These are phyloP conservation scores for Eremobia ochroleuca DNA, from an alignment of 2,888 invertebrate species.

Conservation along the genomic window DNA sequence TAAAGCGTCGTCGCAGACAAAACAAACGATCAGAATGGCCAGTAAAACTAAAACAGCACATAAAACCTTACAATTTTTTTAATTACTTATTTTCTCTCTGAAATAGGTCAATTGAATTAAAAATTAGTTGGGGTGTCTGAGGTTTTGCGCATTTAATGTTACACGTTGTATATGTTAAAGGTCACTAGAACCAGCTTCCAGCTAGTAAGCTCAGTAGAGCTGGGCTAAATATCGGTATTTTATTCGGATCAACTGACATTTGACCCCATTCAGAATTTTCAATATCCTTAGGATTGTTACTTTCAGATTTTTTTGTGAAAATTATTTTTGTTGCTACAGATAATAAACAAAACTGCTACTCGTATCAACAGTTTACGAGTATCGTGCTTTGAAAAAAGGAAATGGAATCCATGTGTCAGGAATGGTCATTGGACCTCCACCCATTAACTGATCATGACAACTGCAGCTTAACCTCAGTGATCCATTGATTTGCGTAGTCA, in stretches of 20 bases:
- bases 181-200: not conserved
- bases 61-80: too few relatives aligned
- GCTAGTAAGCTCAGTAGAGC: too few relatives aligned
- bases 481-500: not conserved
- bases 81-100: too few relatives aligned
- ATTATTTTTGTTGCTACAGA: not conserved
- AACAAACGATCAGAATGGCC: too few relatives aligned
- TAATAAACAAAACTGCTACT: too few relatives aligned
- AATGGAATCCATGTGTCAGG: too few relatives aligned
- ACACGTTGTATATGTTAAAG: not conserved
- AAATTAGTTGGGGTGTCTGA: too few relatives aligned
- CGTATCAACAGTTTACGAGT: not conserved
- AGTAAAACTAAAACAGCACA: too few relatives aligned
- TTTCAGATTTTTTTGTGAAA: not conserved
- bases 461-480: too few relatives aligned
- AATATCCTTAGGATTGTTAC: not conserved
- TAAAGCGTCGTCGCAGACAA: too few relatives aligned
- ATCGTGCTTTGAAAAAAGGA: not conserved
- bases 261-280: not conserved
- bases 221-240: not conserved
- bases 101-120: too few relatives aligned
- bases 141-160: too few relatives aligned
- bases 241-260: not conserved
- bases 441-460: not conserved
- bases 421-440: not conserved